phyloP scores from a whole-genome alignment of 2,888 invertebrate species.

The Campoplex capitator region DNA sequence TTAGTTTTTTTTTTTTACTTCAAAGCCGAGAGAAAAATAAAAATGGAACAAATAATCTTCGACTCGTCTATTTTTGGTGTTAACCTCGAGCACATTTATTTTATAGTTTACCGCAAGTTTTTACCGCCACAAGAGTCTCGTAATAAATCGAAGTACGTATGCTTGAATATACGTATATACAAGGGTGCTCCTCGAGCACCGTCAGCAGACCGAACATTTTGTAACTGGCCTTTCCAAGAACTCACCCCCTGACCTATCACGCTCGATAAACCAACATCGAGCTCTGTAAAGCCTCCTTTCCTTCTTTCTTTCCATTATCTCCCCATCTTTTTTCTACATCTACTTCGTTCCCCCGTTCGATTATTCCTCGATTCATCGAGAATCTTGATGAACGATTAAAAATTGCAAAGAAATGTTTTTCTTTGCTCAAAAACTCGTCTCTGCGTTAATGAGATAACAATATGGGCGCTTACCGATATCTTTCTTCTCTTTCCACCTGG shows the following conservation, averaged over 20 bases:
- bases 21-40: background rate
- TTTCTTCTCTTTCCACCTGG: background rate
- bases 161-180: background rate
- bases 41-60: background rate
- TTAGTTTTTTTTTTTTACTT: background rate
- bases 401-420: background rate
- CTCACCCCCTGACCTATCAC: conserved; percentile 67
- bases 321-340: background rate
- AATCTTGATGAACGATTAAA: conserved; percentile 11
- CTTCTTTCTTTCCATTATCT: conserved; percentile 9
- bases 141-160: background rate
- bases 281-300: conserved; percentile 23
- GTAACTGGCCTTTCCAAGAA: conserved; percentile 61
- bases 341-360: conserved; percentile 3
- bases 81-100: background rate
- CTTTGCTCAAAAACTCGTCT: too few relatives aligned
- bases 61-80: conserved; percentile 6
- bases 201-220: conserved; percentile 42
- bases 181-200: conserved; percentile 29
- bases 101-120: background rate
- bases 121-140: background rate
- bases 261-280: conserved; percentile 64
- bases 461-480: background rate
- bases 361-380: conserved; percentile 24
- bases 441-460: background rate